Base-by-base conservation (phyloP, 2,888 invertebrate species). In the Phrixothrix hirtus region DNA sequence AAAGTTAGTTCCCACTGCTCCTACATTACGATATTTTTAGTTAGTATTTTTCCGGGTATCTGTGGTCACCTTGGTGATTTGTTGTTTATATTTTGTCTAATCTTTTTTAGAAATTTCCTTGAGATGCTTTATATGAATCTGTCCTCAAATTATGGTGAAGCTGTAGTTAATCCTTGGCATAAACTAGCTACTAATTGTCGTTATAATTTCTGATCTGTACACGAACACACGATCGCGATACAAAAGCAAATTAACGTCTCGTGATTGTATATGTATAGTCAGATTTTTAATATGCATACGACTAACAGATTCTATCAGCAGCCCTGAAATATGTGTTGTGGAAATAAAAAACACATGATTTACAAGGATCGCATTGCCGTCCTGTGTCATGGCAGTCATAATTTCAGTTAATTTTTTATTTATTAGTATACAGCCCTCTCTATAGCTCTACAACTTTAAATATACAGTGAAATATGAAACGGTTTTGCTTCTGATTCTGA, bases 331-430 rank as follows among this genome's bases (percentile, higher is more conserved):
- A 63, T 59, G 61, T 48, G 43, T 37, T 41, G 57, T 54, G 48
- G 57, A 58, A 59, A 62, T 55, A 58, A 49, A 54, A 59, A 57
- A 56, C 39, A 48, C 58, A 62, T 69, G 71, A 72, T 71, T 72
- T 72, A 72, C 67, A 64, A 62, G 68, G 64, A 72, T 72, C 69
- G 70, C 67, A 69, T 71, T 68, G 68, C 69, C 61, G 64, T 63
- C 61, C 62, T 49, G 57, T 70, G 69, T 71, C 69, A 65, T 59
- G 66, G 63, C 65, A 67, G 66, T 72, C 71, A 71, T 72, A 71
- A 71, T 71, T 70, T 68, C 69, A 72, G 66, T 71, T 71, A 70
- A 69, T 68, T 66, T 62, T 57, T 70, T 70, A 70, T 72, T 70
- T 70, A 72, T 70, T 62, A 51, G 38, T 67, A 62, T n/a, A n/a